phyloP scores from a whole-genome alignment of 2,888 invertebrate genomes.

The Sinentomon sp. region DNA sequence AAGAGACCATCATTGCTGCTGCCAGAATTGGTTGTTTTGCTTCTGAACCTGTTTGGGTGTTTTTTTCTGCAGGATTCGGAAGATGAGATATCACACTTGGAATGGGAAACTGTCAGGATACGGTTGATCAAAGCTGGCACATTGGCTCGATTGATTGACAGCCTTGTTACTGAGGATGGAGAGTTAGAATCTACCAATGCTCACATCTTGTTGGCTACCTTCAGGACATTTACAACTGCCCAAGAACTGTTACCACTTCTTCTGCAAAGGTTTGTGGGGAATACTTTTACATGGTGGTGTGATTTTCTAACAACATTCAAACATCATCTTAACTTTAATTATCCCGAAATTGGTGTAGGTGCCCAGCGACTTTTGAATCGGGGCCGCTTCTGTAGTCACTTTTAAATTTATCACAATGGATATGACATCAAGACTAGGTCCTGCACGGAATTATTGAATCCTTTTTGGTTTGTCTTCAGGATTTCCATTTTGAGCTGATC shows the following conservation, averaged over 20 bases:
- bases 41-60: no score
- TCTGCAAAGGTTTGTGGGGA: constrained; percentile 27
- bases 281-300: no score
- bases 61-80: constrained; percentile 39
- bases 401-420: no score
- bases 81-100: constrained; percentile 76
- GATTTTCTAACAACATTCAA: not conserved
- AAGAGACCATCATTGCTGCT: no score
- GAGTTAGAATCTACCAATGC: constrained; percentile 93
- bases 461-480: no score
- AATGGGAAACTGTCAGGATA: constrained; percentile 94
- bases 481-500: no score
- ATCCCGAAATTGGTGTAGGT: no score
- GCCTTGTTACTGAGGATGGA: constrained; percentile 73
- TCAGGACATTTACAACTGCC: constrained; percentile 67
- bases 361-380: no score
- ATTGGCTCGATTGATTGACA: constrained; percentile 71
- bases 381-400: no score
- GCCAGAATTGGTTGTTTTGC: no score
- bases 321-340: constrained; percentile 12
- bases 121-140: constrained; percentile 89
- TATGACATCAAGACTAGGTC: no score
- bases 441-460: no score
- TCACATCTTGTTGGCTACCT: constrained; percentile 86
- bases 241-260: constrained; percentile 55